Base-by-base conservation (phyloP, 2,797 vertebrate genomes). In the Anguilla obscura region DNA sequence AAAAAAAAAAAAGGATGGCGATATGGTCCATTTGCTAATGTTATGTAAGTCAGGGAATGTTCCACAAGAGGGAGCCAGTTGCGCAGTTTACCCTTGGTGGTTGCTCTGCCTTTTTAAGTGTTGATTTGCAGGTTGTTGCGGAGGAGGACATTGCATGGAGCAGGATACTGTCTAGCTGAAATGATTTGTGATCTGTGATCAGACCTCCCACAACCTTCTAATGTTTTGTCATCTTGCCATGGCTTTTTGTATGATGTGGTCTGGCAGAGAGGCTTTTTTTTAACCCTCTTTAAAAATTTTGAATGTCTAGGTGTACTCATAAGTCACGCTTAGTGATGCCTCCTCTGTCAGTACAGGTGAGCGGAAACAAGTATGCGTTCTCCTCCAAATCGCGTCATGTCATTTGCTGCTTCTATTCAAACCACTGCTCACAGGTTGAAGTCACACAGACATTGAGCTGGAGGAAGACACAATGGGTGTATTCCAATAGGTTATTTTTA, bases 41-140 rank as follows among this genome's bases (percentile, higher is more conserved):
- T 27, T 71, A 9, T 33, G 36, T 4, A 36, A 16, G 33, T 76
- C 9, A 9, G 71, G 27, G 30, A 40, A 40, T 36, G 4, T 45
- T 79, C 74, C 74, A 79, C 16, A 18, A 21, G 74, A 79, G 74
- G 74, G 74, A 79, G 74, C 74, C 74, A 45, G 33, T 36, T 21
- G 33, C 36, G 12, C 14, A 21, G 74, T 40, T 40, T 79, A 21
- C 36, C 71, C 33, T 45, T 40, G 74, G 21, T 36, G 3, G 4
- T 36, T 36, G 14, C 74, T 7, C 10, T 79, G 27, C 30, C 16
- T 40, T 45, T 40, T 40, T 21, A 1, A 18, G 74, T 36, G 14
- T 18, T 79, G 74, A 4, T 79, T 79, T 40, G 74, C 1, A 21
- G 74, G 36, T 36, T 79, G 69, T 74, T 79, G 33, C 36, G 3